Evolutionary conservation across 2,113 vertebrate species (phyloP).

Genomic region (Oryzias melastigma): DNA sequence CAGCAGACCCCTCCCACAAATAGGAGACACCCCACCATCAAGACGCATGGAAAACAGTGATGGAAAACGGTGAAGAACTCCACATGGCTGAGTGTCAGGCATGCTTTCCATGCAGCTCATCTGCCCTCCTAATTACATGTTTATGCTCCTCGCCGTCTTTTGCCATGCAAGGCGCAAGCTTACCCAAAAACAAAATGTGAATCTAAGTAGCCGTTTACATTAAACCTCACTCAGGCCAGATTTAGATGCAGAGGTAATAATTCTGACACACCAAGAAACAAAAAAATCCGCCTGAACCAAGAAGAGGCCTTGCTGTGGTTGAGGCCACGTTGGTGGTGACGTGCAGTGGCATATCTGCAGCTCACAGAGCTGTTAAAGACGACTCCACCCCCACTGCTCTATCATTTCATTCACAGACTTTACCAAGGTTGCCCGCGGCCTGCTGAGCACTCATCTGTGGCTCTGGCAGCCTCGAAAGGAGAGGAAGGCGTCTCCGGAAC

Average conservation of each 20-base stretch:
- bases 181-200: slow-evolving; percentile 21
- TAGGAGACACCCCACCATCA: slow-evolving; percentile 30
- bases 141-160: slow-evolving; percentile 30
- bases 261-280: slow-evolving; percentile 36
- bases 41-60: slow-evolving; percentile 9
- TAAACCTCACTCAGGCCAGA: slow-evolving; percentile 55
- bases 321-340: slow-evolving; percentile 54
- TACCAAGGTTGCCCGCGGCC: slow-evolving; percentile 48
- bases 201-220: slow-evolving; percentile 50
- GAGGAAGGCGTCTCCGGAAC: slow-evolving; percentile 20
- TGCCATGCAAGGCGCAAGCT: slow-evolving; percentile 17
- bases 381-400: slow-evolving; percentile 57
- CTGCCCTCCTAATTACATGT: slow-evolving; percentile 48
- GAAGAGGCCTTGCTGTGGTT: slow-evolving; percentile 49
- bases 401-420: slow-evolving; percentile 61
- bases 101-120: slow-evolving; percentile 18
- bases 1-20: slow-evolving; percentile 46
- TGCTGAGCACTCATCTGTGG: slow-evolving; percentile 30
- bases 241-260: slow-evolving; percentile 57
- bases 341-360: slow-evolving; percentile 44
- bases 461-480: slow-evolving; percentile 27
- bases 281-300: slow-evolving; percentile 26
- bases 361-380: slow-evolving; percentile 53
- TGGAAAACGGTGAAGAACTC: too few species aligned
- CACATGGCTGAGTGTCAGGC: slow-evolving; percentile 1